phyloP scores from a whole-genome alignment of 1,140 invertebrate genomes.

The Hormaphis cornu region DNA sequence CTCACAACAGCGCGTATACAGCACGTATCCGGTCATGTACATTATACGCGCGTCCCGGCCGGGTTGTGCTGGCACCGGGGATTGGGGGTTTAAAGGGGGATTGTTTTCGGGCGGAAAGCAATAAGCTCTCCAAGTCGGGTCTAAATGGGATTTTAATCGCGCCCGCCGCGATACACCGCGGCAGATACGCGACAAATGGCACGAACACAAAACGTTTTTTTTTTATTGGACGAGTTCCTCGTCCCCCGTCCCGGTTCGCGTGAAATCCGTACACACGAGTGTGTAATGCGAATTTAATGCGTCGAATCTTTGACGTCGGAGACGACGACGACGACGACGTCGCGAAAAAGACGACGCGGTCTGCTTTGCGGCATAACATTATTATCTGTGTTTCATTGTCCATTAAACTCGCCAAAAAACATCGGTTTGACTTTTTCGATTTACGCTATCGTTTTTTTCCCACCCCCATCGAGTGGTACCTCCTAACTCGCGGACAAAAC shows the following conservation, averaged over 20 bases:
- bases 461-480: not conserved
- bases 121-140: conserved; percentile 30
- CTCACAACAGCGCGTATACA: conserved; percentile 4
- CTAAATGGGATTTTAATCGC: conserved; percentile 31
- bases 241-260: not conserved
- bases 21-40: conserved; percentile 14
- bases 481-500: not conserved
- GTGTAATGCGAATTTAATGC: conserved; percentile 26
- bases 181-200: conserved; percentile 24
- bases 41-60: conserved; percentile 5
- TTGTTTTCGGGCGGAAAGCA: conserved; percentile 21
- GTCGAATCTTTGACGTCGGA: not conserved
- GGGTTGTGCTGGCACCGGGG: conserved; percentile 12
- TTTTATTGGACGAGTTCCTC: conserved; percentile 20
- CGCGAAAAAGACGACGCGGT: no score
- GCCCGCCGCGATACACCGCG: not conserved
- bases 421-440: not conserved
- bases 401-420: conserved; percentile 12
- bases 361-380: no score
- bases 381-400: conserved; percentile 18
- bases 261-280: not conserved
- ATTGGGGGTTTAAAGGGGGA: conserved; percentile 20
- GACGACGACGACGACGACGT: not conserved
- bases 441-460: not conserved
- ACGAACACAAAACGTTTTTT: conserved; percentile 19